Evolutionary conservation across 1,140 invertebrate genomes (phyloP), one percentile per base, ranked within the genome.

Genomic region (Lasioglossum baleicum): DNA sequence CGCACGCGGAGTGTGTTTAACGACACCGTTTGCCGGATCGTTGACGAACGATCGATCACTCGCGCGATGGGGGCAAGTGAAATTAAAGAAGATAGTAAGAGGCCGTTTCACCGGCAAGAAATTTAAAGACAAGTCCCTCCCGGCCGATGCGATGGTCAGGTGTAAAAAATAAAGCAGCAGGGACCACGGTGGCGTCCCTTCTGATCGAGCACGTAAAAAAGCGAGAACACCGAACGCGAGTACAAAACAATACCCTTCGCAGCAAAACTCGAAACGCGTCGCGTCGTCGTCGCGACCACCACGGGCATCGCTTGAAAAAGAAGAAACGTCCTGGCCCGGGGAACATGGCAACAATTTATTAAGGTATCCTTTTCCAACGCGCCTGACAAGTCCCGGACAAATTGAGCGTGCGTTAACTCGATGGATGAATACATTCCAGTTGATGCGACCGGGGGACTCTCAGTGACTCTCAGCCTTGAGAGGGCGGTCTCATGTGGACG

Each of bases 301-400:
- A 35, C 61, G 44, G 69, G 61, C 31, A 61, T 75, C 80, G 66
- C 31, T 79, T 68, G 68, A 86, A 78, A 83, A 76, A 74, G 65
- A 81, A 67, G 64, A 66, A 86, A 75, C 73, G 61, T 61, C 48
- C 73, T 51, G 31, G 58, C 73, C 7, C 8, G 44, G 56, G 31
- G 74, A 85, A 87, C 81, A 86, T 75, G 84, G 81, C 81, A 81
- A 86, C 84, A 87, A 87, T 87, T 87, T 86, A 87, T 87, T 87
- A 86, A 87, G 85, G 84, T 83, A 86, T 86, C 84, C 84, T 83
- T 86, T 86, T 86, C 77, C 81, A 81, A 15, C 74, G 63, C 51
- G 75, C 44, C 71, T 87, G 85, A 87, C 85, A 86, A 81, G 81
- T 75, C 74, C 42, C 78, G 74, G 85, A 87, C 85, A 87, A 87